These are phyloP conservation scores for Pogonocherus hispidulus DNA, from an alignment of 2,888 invertebrate species.

Conservation along the genomic window DNA sequence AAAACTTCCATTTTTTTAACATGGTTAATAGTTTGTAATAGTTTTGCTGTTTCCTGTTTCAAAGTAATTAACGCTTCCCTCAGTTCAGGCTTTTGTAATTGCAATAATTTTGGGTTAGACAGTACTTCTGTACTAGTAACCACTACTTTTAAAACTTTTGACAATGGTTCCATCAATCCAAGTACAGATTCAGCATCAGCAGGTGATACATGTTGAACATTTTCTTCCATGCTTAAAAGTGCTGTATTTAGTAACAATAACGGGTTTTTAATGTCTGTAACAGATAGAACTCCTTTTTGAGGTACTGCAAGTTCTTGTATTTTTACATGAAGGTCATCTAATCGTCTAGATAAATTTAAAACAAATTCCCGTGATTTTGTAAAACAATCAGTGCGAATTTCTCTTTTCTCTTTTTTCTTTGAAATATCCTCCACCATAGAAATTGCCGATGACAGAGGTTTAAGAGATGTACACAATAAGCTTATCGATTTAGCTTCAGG, in stretches of 20 bases:
- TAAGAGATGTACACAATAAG: constrained; percentile 34
- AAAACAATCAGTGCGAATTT: neutral
- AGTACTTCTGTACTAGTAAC: constrained; percentile 42
- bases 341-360: constrained; percentile 32
- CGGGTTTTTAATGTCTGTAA: constrained; percentile 5
- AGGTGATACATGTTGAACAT: constrained; percentile 13
- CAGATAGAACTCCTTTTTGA: constrained; percentile 39
- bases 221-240: neutral
- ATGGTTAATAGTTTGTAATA: neutral
- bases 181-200: constrained; percentile 30
- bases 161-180: constrained; percentile 43
- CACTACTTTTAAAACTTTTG: constrained; percentile 43
- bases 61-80: constrained; percentile 26
- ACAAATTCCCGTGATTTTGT: constrained; percentile 6
- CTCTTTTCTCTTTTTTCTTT: neutral
- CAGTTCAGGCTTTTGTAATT: constrained; percentile 31
- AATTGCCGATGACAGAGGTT: constrained; percentile 38
- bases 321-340: constrained; percentile 38
- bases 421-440: neutral
- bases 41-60: constrained; percentile 23
- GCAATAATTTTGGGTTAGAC: constrained; percentile 34
- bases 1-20: neutral
- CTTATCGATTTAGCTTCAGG: constrained; percentile 32
- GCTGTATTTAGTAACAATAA: constrained; percentile 12
- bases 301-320: constrained; percentile 34